These are phyloP conservation scores for Urechis unicinctus DNA, from an alignment of 2,888 invertebrate genomes.

Conservation along the genomic window DNA sequence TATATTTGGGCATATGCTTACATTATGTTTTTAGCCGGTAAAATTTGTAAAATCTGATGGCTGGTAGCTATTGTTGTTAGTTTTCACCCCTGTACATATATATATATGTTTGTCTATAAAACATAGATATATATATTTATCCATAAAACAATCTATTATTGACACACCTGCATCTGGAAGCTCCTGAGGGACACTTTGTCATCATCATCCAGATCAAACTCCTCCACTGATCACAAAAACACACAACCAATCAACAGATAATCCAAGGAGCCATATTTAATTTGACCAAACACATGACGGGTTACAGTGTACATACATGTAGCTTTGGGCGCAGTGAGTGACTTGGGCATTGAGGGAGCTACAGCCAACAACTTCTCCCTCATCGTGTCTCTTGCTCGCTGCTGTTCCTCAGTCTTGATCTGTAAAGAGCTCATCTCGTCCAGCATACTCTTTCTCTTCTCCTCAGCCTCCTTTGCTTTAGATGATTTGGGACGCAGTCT, in stretches of 20 bases:
- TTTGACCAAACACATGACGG: no score
- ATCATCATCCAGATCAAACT: conserved; percentile 29
- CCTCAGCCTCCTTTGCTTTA: neutral
- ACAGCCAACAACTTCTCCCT: conserved; percentile 16
- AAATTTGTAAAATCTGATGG: no score
- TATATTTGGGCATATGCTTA: no score
- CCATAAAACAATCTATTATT: neutral
- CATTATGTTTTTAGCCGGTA: no score
- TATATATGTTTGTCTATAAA: no score
- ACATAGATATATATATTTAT: no score
- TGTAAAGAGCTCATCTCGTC: conserved; percentile 16
- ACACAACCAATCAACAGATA: neutral
- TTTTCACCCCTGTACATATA: no score
- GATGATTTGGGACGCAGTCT: conserved; percentile 5
- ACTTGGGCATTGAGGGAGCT: no score
- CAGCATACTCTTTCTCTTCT: conserved; percentile 4
- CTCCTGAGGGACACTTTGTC: conserved; percentile 20
- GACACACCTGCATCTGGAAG: conserved; percentile 10
- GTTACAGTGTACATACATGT: conserved; percentile 32
- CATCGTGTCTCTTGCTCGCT: conserved; percentile 11
- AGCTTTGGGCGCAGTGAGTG: conserved; percentile 38
- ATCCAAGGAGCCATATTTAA: no score
- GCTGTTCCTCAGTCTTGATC: conserved; percentile 13
- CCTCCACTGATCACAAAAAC: conserved; percentile 32
- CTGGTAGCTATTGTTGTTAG: no score